These are phyloP conservation scores for Mesorhabditis belari DNA, from an alignment of 2,888 invertebrate genomes.

Conservation along the genomic window DNA sequence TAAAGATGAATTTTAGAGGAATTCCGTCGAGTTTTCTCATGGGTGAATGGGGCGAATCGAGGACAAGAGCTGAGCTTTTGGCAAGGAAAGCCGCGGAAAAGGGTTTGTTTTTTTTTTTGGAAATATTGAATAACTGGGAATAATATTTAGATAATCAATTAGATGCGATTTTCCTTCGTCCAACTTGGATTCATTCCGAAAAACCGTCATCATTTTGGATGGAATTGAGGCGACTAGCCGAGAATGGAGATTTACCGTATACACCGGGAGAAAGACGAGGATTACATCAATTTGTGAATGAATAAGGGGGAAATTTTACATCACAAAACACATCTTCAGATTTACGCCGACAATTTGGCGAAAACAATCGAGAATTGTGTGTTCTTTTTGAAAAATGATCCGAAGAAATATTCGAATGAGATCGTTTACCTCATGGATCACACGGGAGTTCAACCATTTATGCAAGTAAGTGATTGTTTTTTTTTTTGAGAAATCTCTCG, in stretches of 20 bases:
- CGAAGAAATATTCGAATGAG: constrained; percentile 28
- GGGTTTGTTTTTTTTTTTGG: not conserved
- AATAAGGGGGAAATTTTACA: not conserved
- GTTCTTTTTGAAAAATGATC: constrained; percentile 18
- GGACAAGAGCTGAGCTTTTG: constrained; percentile 40
- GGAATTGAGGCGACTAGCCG: constrained; percentile 21
- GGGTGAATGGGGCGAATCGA: constrained; percentile 45
- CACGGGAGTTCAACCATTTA: constrained; percentile 26
- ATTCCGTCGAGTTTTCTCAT: constrained; percentile 22
- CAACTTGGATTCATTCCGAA: constrained; percentile 42
- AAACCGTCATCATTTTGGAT: constrained; percentile 22
- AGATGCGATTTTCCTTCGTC: constrained; percentile 37
- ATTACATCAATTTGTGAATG: constrained; percentile 43
- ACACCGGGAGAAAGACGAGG: constrained; percentile 37
- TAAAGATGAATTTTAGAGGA: not conserved
- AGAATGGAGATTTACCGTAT: constrained; percentile 23
- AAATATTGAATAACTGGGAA: not conserved
- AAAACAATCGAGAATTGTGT: constrained; percentile 31
- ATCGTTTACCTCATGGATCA: constrained; percentile 46
- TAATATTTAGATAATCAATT: constrained; percentile 7
- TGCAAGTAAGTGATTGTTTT: constrained; percentile 20
- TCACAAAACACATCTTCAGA: constrained; percentile 16
- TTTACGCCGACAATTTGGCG: constrained; percentile 43
- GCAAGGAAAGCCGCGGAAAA: constrained; percentile 23
- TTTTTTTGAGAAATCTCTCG: no score